A percentile compares a stretch with the other conserved stretches of the same genome.
Conservation (phyloP, 2,113 vertebrate species). For the Eptatretus burgeri region DNA sequence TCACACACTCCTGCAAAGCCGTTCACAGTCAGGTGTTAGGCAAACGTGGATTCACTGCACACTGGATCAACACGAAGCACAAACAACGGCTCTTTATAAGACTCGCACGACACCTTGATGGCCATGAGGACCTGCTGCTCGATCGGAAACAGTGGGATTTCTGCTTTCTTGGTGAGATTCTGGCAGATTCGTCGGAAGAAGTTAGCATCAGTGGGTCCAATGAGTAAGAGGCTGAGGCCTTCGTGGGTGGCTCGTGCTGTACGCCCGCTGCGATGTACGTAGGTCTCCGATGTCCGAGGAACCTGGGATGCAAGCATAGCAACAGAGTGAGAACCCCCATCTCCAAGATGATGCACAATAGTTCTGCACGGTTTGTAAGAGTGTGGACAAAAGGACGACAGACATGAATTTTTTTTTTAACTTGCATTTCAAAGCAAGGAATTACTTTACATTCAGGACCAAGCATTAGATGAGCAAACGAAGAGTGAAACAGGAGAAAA, state of each 20-base stretch:
- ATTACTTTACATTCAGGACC: too few species aligned
- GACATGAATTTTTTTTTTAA: too few species aligned
- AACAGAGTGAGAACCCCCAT: too few species aligned
- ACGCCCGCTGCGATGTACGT: conserved; percentile 63
- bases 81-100: too few species aligned
- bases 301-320: conserved; percentile 21
- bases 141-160: conserved; percentile 48
- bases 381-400: too few species aligned
- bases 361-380: too few species aligned
- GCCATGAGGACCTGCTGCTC: conserved; percentile 41
- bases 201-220: conserved; percentile 53
- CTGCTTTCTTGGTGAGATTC: conserved; percentile 45
- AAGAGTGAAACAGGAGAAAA: too few species aligned
- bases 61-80: too few species aligned
- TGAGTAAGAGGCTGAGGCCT: conserved; percentile 52
- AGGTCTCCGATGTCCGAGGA: conserved; percentile 62
- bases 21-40: too few species aligned
- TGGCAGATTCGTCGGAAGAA: conserved; percentile 68
- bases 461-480: too few species aligned
- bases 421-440: too few species aligned
- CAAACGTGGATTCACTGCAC: neutral
- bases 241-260: conserved; percentile 55
- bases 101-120: conserved; percentile 29
- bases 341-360: too few species aligned
- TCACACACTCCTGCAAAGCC: conserved; percentile 35